Evolutionary conservation across 2,888 invertebrate genomes (phyloP), one percentile per base, ranked within the genome.

Genomic region (Thalpophila matura): DNA sequence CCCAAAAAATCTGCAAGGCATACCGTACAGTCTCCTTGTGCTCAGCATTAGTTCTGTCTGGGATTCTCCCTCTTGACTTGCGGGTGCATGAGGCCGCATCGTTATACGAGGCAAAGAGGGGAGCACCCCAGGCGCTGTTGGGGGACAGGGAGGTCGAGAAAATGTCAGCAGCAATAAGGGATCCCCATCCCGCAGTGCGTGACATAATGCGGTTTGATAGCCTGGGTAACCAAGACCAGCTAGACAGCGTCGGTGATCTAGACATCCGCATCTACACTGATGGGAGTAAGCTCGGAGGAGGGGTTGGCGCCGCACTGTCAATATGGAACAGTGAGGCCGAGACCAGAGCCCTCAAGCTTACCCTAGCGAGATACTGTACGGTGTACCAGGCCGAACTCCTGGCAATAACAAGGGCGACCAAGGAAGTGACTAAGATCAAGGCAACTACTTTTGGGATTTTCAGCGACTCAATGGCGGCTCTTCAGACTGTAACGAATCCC

Each of bases 401-500:
- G 31, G 45, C 45, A 1, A 18, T 46, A 29, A 18, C 18, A 18
- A 1, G 38, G 9, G 38, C 38, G 10, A 38, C 38, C 4, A 9
- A 9, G 12, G 38, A 38, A 10, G 18, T 18, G 5, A 4, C 5
- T 4, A 18, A 18, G 29, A 6, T 2, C 5, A 16, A 14, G 12
- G 45, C 10, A 5, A 6, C 29, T 5, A 31, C 12, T 6, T 46
- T 46, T 16, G 45, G 29, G n/a, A 16, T 46, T 1, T 46, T 20
- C 38, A 53, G 53, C 1, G 33, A 53, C 22, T 53, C 53, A 3
- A 53, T 42, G 33, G 42, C 42, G 9, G 42, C 53, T 0, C 53
- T 43, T 24, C 31, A 33, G 12, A 53, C 53, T 2, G 16, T 53
- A 1, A 16, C 22, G 24, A 53, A 53, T 9, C n/a, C 16, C 31